Evolutionary conservation across 2,888 invertebrate genomes (phyloP), one percentile per base, ranked within the genome.

Genomic region (Drosophila tanythrix): DNA sequence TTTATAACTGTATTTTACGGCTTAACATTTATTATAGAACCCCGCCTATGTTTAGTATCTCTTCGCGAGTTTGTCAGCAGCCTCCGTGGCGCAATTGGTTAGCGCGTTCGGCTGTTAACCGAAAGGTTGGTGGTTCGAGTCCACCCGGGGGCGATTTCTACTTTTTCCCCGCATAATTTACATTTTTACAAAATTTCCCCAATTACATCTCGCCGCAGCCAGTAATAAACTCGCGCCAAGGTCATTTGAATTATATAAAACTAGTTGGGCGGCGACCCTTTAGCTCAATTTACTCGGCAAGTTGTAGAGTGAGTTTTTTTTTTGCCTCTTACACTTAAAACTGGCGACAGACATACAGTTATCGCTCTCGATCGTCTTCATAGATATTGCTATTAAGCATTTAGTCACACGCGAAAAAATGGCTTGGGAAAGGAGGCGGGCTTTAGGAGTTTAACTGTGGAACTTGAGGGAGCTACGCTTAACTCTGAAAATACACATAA

Each of bases 81-180:
- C 77, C 82, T 79, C 82, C 79, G 79, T 79, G 79, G 79, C 79
- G 79, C 79, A 79, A 73, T 97, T 96, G 97, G 97, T 97, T 97
- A 97, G 97, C 97, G 97, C 97, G 97, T 97, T 97, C 97, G 97
- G 97, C 97, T 97, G 97, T 97, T 97, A 97, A 97, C 97, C 97
- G 97, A 97, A 97, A 97, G 97, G 97, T 97, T 97, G 97, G 97
- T 97, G 97, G 97, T 97, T 97, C 97, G 96, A 97, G 97, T 96
- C 97, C 97, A 97, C 97, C 97, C 97, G 97, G 97, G 97, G 97
- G 97, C 97, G 97, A 40, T 0, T 2, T 10, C 3, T 11, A 31
- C 2, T 57, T 40, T 74, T 69, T 48, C 35, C 3, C 4, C 25
- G 25, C 25, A 25, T 21, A 43, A 15, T 66, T 36, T 21, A 15